phyloP scores from a whole-genome alignment of 2,797 vertebrate species.

The Notoglanidium macrostoma region DNA sequence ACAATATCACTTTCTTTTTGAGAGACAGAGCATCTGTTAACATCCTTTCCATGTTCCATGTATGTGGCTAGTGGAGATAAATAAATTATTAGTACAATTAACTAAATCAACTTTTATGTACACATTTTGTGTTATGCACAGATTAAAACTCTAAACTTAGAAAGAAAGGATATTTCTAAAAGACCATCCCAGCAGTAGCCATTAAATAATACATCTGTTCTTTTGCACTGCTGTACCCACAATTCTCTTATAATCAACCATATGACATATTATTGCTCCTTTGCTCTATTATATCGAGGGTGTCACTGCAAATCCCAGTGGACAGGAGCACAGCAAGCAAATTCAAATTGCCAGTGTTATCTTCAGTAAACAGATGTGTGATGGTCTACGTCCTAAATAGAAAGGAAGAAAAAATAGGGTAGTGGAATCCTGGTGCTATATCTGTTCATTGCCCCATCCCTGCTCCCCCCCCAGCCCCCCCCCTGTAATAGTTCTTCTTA shows the following conservation, averaged over 20 bases:
- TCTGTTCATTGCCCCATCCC: conserved; percentile 29
- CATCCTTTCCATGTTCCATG: background rate
- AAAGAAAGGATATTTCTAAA: background rate
- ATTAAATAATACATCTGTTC: background rate
- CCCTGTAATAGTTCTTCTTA: conserved; percentile 40
- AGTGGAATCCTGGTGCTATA: conserved; percentile 43
- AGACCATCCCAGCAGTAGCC: background rate
- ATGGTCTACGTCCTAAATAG: conserved; percentile 16
- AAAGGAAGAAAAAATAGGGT: conserved; percentile 31
- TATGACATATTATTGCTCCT: conserved; percentile 16
- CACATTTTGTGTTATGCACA: background rate
- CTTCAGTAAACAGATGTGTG: conserved; percentile 49
- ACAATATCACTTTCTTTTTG: background rate
- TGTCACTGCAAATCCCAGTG: conserved; percentile 45
- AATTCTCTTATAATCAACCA: background rate
- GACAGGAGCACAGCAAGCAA: conserved; percentile 31
- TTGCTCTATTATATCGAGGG: conserved; percentile 17
- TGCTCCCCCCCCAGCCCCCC: background rate
- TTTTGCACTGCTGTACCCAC: conserved; percentile 5
- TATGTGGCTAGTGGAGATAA: background rate
- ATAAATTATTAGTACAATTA: background rate
- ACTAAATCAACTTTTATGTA: background rate
- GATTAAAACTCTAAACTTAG: background rate
- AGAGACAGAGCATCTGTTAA: conserved; percentile 19
- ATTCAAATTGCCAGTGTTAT: conserved; percentile 50